Conservation (phyloP, 2,888 invertebrate species). For the Cistogaster globosa region DNA sequence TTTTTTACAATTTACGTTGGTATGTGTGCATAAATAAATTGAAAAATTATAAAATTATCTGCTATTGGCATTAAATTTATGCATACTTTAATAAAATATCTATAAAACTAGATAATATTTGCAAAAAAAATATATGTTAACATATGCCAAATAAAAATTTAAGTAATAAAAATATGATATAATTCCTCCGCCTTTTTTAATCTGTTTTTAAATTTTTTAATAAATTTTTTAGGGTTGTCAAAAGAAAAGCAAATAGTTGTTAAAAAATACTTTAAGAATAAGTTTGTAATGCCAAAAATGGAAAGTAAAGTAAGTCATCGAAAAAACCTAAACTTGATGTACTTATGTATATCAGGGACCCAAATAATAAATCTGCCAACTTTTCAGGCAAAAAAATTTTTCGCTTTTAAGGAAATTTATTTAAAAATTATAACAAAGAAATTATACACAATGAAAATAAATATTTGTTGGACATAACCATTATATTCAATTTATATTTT, state of each 20-base stretch:
- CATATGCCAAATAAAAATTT: constrained; percentile 47
- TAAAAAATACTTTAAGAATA: too few species aligned
- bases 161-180: constrained; percentile 36
- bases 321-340: too few species aligned
- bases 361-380: too few species aligned
- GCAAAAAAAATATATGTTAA: constrained; percentile 49
- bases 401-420: too few species aligned
- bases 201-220: background rate
- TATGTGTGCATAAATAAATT: constrained; percentile 12
- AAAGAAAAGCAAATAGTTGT: background rate
- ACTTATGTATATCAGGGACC: too few species aligned
- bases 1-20: background rate
- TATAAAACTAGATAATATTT: constrained; percentile 57
- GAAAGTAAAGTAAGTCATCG: too few species aligned
- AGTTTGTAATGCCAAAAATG: too few species aligned
- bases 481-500: too few species aligned
- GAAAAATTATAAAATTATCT: constrained; percentile 66
- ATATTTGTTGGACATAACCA: too few species aligned
- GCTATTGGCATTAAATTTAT: constrained; percentile 66
- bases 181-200: constrained; percentile 39
- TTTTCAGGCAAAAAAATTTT: too few species aligned
- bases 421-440: too few species aligned
- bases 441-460: too few species aligned
- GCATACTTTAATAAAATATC: constrained; percentile 65
- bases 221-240: constrained; percentile 37